Base-by-base conservation (phyloP, 2,797 vertebrate genomes). In the Galaxias olidus region DNA sequence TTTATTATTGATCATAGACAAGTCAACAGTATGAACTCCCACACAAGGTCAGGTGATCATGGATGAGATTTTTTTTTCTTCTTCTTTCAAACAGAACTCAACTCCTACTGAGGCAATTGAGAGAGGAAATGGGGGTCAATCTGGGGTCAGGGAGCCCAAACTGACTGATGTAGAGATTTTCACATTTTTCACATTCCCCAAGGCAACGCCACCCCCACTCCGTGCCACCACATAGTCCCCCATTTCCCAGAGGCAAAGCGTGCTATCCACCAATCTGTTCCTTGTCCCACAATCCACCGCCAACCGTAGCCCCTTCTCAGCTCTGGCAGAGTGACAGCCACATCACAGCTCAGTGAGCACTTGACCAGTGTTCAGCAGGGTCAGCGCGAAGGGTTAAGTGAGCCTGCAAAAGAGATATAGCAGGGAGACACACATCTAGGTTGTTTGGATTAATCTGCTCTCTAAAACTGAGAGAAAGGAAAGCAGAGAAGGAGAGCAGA, bases 91-190 rank as follows among this genome's bases (percentile, higher is more conserved):
- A 84, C 81, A 59, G 81, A 85, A 77, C 71, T 74, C 62, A 17
- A 72, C 84, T 81, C 84, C 81, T 1, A 80, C 87, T 82, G 84
- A 84, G 87, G 75, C 81, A 88, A 87, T 88, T 79, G 76, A 86
- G 85, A 80, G 79, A 84, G 87, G 87, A 88, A 88, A 89, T 86
- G 77, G 85, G 81, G 88, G 87, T 90, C 83, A 62, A 55, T 14
- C 71, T 13, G 61, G 71, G 86, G 85, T 89, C 85, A 73, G 12
- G 65, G 75, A 74, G 14, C 76, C 80, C 77, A 78, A 82, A 87
- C 81, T 83, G 76, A 65, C 65, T 78, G 79, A 73, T 79, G 62
- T 71, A 68, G 73, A 77, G 83, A 82, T 85, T 85, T 85, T 74
- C 73, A 76, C 76, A 72, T 84, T 78, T 80, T 70, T 68, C 78